Base-by-base conservation (phyloP, 2,113 vertebrate genomes). In the Telmatochromis brachygnathus region DNA sequence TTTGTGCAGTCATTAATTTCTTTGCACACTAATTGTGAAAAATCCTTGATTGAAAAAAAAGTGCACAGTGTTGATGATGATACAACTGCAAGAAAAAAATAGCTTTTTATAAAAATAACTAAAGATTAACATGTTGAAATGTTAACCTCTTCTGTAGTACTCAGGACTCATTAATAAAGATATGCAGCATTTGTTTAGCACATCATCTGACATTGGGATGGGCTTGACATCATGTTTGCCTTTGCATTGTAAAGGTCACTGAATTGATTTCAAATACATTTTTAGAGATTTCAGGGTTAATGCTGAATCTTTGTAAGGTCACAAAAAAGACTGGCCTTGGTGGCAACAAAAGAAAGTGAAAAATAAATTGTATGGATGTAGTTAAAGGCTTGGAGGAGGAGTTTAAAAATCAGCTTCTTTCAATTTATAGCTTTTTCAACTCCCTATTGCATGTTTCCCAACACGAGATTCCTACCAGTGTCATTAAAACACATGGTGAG, bases 211-310 rank as follows among this genome's bases (percentile, higher is more conserved):
- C 55, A 87, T 82, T 42, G 10, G 88, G 70, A 87, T 54, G 79
- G 68, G 77, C 58, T 91, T 93, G 89, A 91, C 89, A 89, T 80
- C 84, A 82, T 14, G 26, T 82, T 91, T 93, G 91, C 84, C 92
- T 94, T 96, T 95, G 81, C 84, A 88, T 90, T 73, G 83, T 91
- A 93, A 96, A 97, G 96, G 95, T 96, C 94, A 94, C 54, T 6
- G 88, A 89, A 96, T 96, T 96, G 95, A 96, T 97, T 96, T 96
- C 85, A 93, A 96, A 95, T 96, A 94, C 87, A 91, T 89, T 90
- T 94, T 96, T 92, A 96, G 91, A 96, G 94, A 96, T 96, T 94
- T 94, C 82, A 86, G 94, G 96, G 94, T 97, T 95, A 96, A 97
- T 95, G 95, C 94, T 84, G 45, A 83, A 84, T 84, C 90, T 94